Conservation (phyloP, 2,888 invertebrate species). For the Apodemia hepburni region DNA sequence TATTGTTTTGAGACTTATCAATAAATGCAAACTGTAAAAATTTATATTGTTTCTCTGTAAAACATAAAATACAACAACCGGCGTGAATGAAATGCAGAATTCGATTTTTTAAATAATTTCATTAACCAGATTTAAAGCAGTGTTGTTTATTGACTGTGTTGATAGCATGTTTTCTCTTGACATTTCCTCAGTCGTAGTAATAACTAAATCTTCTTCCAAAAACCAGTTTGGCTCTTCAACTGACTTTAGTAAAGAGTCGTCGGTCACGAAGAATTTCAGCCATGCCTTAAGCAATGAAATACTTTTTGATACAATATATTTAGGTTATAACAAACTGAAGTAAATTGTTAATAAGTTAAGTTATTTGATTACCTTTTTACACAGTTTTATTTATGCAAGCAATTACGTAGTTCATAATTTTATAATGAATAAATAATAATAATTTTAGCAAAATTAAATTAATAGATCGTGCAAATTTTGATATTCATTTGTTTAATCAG, state of each 20-base stretch:
- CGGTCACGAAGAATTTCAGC: conserved; percentile 80
- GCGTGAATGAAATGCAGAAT: conserved; percentile 30
- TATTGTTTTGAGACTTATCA: background rate
- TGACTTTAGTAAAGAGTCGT: conserved; percentile 71
- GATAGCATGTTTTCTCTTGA: conserved; percentile 54
- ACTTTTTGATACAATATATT: conserved; percentile 36
- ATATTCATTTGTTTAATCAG: conserved; percentile 34
- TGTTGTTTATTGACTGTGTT: conserved; percentile 58
- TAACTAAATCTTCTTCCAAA: conserved; percentile 54
- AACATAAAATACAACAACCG: conserved; percentile 14
- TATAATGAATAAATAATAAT: background rate
- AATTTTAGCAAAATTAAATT: background rate
- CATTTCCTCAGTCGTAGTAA: conserved; percentile 60
- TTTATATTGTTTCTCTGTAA: conserved; percentile 6
- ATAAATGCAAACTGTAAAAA: background rate
- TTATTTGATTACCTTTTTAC: background rate
- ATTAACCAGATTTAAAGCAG: conserved; percentile 73
- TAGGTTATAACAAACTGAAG: background rate
- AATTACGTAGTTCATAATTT: background rate
- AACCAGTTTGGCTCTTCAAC: conserved; percentile 74
- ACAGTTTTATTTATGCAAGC: background rate
- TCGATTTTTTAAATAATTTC: conserved; percentile 58
- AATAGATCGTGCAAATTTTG: conserved; percentile 8
- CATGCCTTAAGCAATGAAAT: conserved; percentile 76
- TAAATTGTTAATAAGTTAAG: background rate